Conservation (phyloP, 2,797 vertebrate species). For the Crocidura indochinensis region DNA sequence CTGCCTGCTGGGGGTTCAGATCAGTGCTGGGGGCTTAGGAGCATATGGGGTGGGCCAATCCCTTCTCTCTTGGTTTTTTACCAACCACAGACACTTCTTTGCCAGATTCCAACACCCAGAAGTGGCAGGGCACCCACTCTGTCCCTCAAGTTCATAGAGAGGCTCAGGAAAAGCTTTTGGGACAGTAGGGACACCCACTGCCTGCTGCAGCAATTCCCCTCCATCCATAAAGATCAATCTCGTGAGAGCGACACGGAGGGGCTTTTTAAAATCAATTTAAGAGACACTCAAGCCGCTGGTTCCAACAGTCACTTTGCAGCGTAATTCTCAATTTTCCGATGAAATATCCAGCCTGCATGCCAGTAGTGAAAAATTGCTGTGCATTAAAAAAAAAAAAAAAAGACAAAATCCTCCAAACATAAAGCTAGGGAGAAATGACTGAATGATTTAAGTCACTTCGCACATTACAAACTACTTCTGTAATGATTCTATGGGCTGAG, state of each 20-base stretch:
- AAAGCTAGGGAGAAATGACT: slow-evolving; percentile 80
- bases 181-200: background rate
- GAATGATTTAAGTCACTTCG: slow-evolving; percentile 82
- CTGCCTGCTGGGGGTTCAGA: background rate
- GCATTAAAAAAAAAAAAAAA: slow-evolving; percentile 41
- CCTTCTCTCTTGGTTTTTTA: background rate
- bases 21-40: background rate
- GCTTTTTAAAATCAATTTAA: slow-evolving; percentile 82
- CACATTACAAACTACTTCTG: slow-evolving; percentile 80
- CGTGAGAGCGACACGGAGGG: slow-evolving; percentile 56
- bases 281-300: slow-evolving; percentile 64
- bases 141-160: background rate
- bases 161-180: too few species aligned
- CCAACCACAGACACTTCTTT: background rate
- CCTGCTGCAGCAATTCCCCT: background rate
- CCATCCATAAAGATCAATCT: slow-evolving; percentile 43
- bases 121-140: background rate
- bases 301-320: slow-evolving; percentile 71
- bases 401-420: slow-evolving; percentile 48
- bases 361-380: slow-evolving; percentile 78
- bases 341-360: slow-evolving; percentile 76
- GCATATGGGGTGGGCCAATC: background rate
- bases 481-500: slow-evolving; percentile 74
- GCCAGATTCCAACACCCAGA: background rate
- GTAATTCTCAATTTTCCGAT: slow-evolving; percentile 77